Conservation (phyloP, 2,888 invertebrate genomes). For the Troilus luridus region DNA sequence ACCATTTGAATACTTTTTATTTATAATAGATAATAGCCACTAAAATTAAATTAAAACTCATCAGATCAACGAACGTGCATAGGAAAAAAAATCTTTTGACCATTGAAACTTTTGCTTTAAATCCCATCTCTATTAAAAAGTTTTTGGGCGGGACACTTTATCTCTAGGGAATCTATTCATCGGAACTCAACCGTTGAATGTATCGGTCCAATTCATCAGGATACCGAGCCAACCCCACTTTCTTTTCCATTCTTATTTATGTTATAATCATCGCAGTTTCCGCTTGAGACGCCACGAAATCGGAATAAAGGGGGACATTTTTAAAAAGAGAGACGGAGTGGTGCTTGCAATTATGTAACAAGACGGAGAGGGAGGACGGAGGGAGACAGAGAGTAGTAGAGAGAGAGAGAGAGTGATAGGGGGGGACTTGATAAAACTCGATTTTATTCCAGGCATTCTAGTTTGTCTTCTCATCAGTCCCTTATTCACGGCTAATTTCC, state of each 20-base stretch:
- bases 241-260: neutral
- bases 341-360: neutral
- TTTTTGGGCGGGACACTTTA: neutral
- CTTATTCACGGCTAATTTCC: neutral
- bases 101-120: too few relatives aligned
- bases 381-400: too few relatives aligned
- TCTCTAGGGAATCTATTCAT: neutral
- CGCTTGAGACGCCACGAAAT: neutral
- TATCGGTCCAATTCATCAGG: neutral
- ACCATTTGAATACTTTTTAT: too few relatives aligned
- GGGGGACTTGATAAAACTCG: neutral
- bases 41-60: too few relatives aligned
- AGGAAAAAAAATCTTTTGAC: too few relatives aligned
- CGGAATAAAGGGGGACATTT: neutral
- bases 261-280: neutral
- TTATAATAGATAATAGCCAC: too few relatives aligned
- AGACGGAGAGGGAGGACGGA: neutral
- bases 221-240: neutral
- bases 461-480: constrained; percentile 9
- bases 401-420: too few relatives aligned
- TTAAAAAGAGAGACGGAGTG: neutral
- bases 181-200: neutral
- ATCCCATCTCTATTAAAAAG: neutral
- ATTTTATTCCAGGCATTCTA: neutral
- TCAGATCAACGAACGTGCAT: too few relatives aligned